Percentiles rank a stretch among this genome's conserved stretches.
These are phyloP conservation scores for Drosophila suzukii DNA, from an alignment of 1,140 invertebrate species.

Conservation along the genomic window DNA sequence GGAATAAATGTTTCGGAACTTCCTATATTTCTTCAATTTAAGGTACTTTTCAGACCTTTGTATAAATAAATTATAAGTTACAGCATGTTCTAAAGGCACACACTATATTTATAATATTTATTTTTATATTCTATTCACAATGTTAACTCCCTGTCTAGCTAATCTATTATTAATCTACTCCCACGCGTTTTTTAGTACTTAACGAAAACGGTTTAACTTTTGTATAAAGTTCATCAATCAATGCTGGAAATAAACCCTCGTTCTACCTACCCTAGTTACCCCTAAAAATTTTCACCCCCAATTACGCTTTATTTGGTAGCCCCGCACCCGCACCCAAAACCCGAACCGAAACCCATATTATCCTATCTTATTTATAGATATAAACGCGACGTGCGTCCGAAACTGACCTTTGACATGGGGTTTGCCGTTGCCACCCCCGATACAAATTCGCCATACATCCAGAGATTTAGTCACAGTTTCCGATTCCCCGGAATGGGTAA, in stretches of 20 bases:
- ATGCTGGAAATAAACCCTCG: slow-evolving; percentile 6
- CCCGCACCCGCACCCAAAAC: neutral
- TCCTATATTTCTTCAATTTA: no score
- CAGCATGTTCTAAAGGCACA: no score
- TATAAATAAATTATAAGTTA: neutral
- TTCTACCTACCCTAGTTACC: neutral
- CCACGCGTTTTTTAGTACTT: neutral
- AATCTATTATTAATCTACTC: neutral
- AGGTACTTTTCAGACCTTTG: no score
- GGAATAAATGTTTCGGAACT: neutral
- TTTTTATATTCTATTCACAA: no score
- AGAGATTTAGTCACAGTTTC: slow-evolving; percentile 19
- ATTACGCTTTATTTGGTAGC: slow-evolving; percentile 6
- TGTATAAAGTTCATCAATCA: slow-evolving; percentile 22
- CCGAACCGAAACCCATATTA: neutral
- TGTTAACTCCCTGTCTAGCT: neutral
- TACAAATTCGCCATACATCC: slow-evolving; percentile 21
- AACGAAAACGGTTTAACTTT: neutral
- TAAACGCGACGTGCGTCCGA: slow-evolving; percentile 4
- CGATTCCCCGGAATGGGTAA: neutral
- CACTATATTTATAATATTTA: no score
- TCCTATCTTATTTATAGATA: slow-evolving; percentile 29
- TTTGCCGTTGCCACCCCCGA: slow-evolving; percentile 10
- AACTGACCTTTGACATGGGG: slow-evolving; percentile 26
- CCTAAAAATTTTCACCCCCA: slow-evolving; percentile 7